Evolutionary conservation across 2,888 invertebrate species (phyloP), one percentile per base, ranked within the genome.

Genomic region (Ochropacha duplaris): DNA sequence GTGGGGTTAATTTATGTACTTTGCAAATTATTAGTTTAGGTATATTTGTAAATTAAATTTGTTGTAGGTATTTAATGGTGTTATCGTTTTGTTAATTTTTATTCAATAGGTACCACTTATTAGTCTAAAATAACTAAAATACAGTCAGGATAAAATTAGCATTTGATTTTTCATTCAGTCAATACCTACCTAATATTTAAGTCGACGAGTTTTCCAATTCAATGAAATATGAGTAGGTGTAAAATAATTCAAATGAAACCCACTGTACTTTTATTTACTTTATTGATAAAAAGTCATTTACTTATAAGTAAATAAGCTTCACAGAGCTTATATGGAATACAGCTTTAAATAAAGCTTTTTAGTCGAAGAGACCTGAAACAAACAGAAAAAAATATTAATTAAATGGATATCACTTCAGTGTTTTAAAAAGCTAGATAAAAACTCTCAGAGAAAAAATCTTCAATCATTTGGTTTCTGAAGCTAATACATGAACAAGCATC

Each of bases 331-430:
- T 80, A 75, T 89, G 91, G 90, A 91, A 92, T 88, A 81, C 76
- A 83, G 86, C 88, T 86, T 86, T 81, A 74, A 75, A 73, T 78
- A 81, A 87, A 86, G 90, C 88, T 89, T 84, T 84, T 94, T 95
- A 95, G 89, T 96, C 96, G 80, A 96, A 96, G 78, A 96, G 95
- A 94, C 96, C 95, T 95, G 94, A 81, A 94, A 94, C 88, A 93
- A 88, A 84, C 69, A 74, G 78, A 87, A 76, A 70, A 44, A 9
- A 36, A n/a, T 57, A 44, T 55, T 69, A 69, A 69, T 67, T 61
- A 64, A 57, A 56, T 58, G 39, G n/a, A 44, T 57, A 16, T 34
- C 50, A 52, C 50, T 55, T 22, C 22, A 22, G n/a, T 52, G 14
- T 6, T n/a, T 51, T 34, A 12, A 2, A 49, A 54, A 22, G 49